These are phyloP conservation scores for Atopsyche davidsoni DNA, from an alignment of 1,140 invertebrate genomes.

Conservation along the genomic window DNA sequence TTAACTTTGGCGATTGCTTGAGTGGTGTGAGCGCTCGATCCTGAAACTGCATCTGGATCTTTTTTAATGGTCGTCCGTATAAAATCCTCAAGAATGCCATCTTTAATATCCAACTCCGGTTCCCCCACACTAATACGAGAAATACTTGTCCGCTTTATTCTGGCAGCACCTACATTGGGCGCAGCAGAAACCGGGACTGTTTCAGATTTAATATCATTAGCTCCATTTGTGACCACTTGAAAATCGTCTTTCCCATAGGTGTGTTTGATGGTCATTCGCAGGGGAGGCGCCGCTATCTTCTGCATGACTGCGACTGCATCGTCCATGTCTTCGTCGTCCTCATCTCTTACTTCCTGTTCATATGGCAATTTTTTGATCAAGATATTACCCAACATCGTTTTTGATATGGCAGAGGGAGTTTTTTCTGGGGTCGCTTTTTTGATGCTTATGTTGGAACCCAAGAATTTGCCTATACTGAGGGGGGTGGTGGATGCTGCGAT, in stretches of 20 bases:
- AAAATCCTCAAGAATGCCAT: constrained; percentile 18
- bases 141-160: background rate
- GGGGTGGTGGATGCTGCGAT: background rate
- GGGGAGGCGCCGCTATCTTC: background rate
- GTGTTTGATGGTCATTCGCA: constrained; percentile 27
- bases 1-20: constrained; percentile 10
- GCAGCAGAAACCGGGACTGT: too few species aligned
- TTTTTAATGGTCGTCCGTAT: constrained; percentile 13
- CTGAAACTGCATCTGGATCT: too few species aligned
- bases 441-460: background rate
- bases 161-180: too few species aligned
- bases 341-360: too few species aligned
- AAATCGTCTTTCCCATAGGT: constrained; percentile 13
- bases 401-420: background rate
- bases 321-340: constrained; percentile 14
- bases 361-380: background rate
- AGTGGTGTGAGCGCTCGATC: too few species aligned
- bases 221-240: constrained; percentile 16
- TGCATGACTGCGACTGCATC: background rate
- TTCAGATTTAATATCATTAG: constrained; percentile 6
- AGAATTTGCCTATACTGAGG: constrained; percentile 10
- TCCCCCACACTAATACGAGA: background rate
- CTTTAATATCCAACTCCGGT: constrained; percentile 13
- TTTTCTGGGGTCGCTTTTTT: constrained; percentile 7
- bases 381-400: background rate